Evolutionary conservation across 2,888 invertebrate species (phyloP).

Genomic region (Cynaeus angustus): DNA sequence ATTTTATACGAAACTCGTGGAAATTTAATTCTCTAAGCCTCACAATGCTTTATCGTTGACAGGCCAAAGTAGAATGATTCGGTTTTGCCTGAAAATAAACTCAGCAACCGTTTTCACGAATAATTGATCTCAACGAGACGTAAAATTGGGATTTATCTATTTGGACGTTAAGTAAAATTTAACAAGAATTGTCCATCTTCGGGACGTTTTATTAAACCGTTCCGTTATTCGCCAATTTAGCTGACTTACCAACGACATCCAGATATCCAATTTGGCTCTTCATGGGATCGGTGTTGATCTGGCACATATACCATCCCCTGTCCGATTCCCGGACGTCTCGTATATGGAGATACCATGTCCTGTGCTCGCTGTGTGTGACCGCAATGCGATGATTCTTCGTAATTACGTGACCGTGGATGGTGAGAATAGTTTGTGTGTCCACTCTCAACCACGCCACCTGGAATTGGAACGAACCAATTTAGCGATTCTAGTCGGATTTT

Average conservation of each 20-base stretch:
- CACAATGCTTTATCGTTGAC: not conserved
- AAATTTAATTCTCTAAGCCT: not conserved
- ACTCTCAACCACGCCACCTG: constrained; percentile 94
- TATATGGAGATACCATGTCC: constrained; percentile 88
- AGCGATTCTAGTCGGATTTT: constrained; percentile 27
- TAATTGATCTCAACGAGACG: constrained; percentile 22
- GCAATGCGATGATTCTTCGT: constrained; percentile 92
- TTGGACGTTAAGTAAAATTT: constrained; percentile 23
- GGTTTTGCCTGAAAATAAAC: constrained; percentile 3
- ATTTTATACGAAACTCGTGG: no score
- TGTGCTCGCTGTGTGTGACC: constrained; percentile 85
- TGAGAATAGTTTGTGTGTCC: constrained; percentile 92
- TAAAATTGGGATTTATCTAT: constrained; percentile 29
- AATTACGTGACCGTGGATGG: constrained; percentile 91
- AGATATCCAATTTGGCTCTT: constrained; percentile 77
- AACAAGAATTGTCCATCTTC: constrained; percentile 30
- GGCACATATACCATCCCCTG: constrained; percentile 90
- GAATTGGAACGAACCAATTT: constrained; percentile 54
- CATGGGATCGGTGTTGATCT: constrained; percentile 85
- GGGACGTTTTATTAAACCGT: constrained; percentile 31
- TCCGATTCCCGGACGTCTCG: constrained; percentile 86
- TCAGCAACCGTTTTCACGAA: constrained; percentile 4
- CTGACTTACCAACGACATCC: constrained; percentile 78
- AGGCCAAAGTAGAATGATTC: not conserved
- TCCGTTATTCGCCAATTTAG: constrained; percentile 27